These are phyloP conservation scores for Desoria tigrina DNA, from an alignment of 2,888 invertebrate genomes.

Conservation along the genomic window DNA sequence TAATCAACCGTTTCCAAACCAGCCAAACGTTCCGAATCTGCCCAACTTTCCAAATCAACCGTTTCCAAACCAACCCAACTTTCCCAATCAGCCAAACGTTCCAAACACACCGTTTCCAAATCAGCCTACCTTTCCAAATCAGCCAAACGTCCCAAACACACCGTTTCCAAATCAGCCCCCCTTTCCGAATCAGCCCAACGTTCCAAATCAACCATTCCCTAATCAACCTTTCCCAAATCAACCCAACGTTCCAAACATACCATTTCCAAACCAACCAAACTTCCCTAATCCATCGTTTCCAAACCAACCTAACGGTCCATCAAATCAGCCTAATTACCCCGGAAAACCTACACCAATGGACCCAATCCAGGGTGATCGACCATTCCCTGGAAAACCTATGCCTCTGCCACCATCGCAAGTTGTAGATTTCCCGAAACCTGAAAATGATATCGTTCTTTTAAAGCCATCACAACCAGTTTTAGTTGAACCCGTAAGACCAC, in stretches of 20 bases:
- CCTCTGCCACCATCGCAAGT: neutral
- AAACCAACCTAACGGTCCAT: neutral
- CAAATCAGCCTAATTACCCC: neutral
- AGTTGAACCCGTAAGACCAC: slow-evolving; percentile 2
- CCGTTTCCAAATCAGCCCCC: too few relatives aligned
- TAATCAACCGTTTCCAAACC: neutral
- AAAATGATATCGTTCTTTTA: neutral
- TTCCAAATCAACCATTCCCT: slow-evolving; percentile 2
- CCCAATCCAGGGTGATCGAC: neutral
- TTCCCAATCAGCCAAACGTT: neutral
- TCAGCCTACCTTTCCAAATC: neutral
- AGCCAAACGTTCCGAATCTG: neutral
- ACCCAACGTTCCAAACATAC: neutral
- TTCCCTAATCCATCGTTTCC: neutral
- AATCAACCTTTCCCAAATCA: neutral
- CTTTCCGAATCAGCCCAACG: too few relatives aligned
- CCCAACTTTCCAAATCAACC: neutral
- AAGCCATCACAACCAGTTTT: neutral
- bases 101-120: slow-evolving; percentile 1
- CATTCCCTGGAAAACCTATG: neutral
- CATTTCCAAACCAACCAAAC: neutral
- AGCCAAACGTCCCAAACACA: neutral
- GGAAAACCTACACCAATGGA: neutral
- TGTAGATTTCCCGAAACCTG: neutral
- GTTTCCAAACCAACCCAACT: too few relatives aligned